These are phyloP conservation scores for Calameuta pallipes DNA, from an alignment of 2,888 invertebrate species.

Conservation along the genomic window DNA sequence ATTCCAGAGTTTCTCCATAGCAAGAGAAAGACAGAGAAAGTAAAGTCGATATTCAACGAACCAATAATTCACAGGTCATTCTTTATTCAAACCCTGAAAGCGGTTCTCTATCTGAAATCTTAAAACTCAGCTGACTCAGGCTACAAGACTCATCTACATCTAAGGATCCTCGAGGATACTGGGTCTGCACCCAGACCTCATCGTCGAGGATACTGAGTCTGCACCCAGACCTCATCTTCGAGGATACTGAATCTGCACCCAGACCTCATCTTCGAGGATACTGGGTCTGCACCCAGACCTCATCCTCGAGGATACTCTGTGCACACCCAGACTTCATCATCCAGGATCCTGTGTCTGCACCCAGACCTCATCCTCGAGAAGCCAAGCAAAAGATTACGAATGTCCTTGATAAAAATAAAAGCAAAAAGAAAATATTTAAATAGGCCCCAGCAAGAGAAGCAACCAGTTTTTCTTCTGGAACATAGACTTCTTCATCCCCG, in stretches of 20 bases:
- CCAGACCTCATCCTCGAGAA: background rate
- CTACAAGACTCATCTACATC: too few species aligned
- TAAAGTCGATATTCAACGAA: conserved; percentile 38
- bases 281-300: too few species aligned
- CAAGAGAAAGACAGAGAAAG: background rate
- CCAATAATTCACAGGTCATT: conserved; percentile 41
- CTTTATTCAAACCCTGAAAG: conserved; percentile 37
- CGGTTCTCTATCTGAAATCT: too few species aligned
- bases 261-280: too few species aligned
- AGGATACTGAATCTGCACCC: too few species aligned
- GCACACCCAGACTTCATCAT: too few species aligned
- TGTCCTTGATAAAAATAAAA: conserved; percentile 40
- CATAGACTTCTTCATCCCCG: background rate
- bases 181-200: background rate
- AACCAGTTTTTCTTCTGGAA: too few species aligned
- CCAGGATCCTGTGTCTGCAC: background rate
- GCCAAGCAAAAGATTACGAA: conserved; percentile 41
- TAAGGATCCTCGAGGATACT: too few species aligned
- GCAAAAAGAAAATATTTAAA: conserved; percentile 51
- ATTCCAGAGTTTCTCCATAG: background rate
- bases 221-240: too few species aligned
- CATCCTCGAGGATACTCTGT: too few species aligned
- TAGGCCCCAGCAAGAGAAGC: conserved; percentile 18
- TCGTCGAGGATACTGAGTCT: background rate
- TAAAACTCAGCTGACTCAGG: too few species aligned